Evolutionary conservation across 2,113 vertebrate genomes (phyloP).

Genomic region (Tricholaema leucomelas): DNA sequence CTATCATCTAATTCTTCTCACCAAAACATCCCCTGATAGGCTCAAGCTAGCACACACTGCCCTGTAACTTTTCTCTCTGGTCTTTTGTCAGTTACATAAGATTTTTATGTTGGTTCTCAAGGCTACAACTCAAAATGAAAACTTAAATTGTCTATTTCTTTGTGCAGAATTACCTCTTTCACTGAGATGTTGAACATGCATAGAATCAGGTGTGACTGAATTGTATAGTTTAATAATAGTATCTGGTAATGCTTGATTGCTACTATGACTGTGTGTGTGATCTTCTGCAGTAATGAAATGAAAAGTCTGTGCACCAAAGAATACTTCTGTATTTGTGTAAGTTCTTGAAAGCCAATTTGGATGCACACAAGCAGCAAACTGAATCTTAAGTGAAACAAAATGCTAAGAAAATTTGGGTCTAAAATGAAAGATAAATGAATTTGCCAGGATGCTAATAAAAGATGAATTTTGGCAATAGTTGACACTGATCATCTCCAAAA

Average conservation of each 20-base stretch:
- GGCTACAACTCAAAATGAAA: neutral
- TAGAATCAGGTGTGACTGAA: neutral
- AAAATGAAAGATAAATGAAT: neutral
- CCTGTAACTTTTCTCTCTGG: neutral
- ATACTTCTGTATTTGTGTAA: neutral
- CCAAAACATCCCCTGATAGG: too few relatives aligned
- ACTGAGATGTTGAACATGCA: neutral
- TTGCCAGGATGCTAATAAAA: neutral
- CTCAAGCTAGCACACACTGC: too few relatives aligned
- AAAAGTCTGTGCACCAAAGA: neutral
- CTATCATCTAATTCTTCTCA: too few relatives aligned
- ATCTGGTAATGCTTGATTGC: neutral
- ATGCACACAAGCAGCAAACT: neutral
- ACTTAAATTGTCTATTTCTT: neutral
- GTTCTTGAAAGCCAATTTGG: neutral
- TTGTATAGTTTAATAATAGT: neutral
- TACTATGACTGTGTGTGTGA: neutral
- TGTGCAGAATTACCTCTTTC: neutral
- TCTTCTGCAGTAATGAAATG: neutral
- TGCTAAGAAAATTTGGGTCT: neutral
- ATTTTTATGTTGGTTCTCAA: neutral
- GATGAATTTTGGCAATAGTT: rapidly evolving
- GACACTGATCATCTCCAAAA: neutral
- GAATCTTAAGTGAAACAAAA: neutral
- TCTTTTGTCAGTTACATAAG: neutral